Percentiles rank a stretch among this genome's conserved stretches.
Evolutionary conservation across 2,888 invertebrate species (phyloP).

Genomic region (Philonicus albiceps): DNA sequence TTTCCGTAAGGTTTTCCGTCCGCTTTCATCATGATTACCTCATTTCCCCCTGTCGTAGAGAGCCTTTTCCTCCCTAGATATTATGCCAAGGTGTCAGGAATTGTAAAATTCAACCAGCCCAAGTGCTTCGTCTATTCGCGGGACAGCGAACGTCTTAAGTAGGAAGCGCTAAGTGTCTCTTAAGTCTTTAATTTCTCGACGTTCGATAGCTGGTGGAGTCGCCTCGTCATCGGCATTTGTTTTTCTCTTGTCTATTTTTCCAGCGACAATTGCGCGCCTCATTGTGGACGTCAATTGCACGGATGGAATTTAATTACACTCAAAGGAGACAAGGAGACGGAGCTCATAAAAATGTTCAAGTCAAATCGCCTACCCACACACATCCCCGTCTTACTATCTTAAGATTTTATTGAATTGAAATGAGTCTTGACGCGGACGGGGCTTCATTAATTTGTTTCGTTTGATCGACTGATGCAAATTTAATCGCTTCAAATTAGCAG

Average conservation of each 20-base stretch:
- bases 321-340: background rate
- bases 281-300: slow-evolving; percentile 14
- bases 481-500: background rate
- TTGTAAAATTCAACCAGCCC: background rate
- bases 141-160: background rate
- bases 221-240: background rate
- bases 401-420: background rate
- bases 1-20: background rate
- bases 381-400: background rate
- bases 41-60: background rate
- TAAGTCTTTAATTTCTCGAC: background rate
- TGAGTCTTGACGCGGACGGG: background rate
- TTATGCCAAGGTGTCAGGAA: slow-evolving; percentile 1
- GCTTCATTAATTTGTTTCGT: background rate
- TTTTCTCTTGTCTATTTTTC: background rate
- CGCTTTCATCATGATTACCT: background rate
- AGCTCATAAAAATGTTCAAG: background rate
- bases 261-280: slow-evolving; percentile 9
- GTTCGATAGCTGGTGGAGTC: background rate
- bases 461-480: slow-evolving; percentile 11
- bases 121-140: background rate
- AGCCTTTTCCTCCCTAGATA: background rate
- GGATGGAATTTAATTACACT: slow-evolving; percentile 27
- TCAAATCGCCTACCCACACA: slow-evolving; percentile 9
- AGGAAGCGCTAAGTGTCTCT: slow-evolving; percentile 9